These are phyloP conservation scores for Leucoptera coffeella DNA, from an alignment of 2,888 invertebrate genomes.

Conservation along the genomic window DNA sequence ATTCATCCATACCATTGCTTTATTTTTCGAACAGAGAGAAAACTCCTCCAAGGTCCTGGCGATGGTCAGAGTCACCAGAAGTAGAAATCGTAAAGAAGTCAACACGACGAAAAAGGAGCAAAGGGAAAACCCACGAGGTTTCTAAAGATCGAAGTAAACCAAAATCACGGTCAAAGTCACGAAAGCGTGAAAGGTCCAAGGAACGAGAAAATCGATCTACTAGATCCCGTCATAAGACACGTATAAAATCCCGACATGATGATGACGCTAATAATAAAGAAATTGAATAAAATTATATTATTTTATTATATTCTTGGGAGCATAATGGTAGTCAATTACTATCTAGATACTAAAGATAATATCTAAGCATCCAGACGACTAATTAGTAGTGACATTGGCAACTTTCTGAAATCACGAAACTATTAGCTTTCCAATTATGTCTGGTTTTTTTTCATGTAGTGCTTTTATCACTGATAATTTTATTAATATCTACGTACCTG, in stretches of 20 bases:
- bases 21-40: constrained; percentile 11
- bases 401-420: too few species aligned
- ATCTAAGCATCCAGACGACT: too few species aligned
- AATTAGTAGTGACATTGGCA: too few species aligned
- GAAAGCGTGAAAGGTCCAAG: too few species aligned
- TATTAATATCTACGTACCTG: too few species aligned
- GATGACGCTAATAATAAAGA: neutral
- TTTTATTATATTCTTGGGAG: neutral
- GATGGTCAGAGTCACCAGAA: constrained; percentile 76
- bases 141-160: neutral
- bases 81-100: constrained; percentile 11
- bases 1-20: too few species aligned
- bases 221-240: neutral
- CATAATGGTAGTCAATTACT: neutral
- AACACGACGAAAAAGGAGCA: neutral
- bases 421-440: too few species aligned
- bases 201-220: too few species aligned
- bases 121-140: neutral
- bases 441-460: too few species aligned
- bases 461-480: too few species aligned
- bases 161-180: too few species aligned
- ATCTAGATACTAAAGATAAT: too few species aligned
- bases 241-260: neutral
- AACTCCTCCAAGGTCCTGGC: constrained; percentile 45
- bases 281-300: neutral